Base-by-base conservation (phyloP, 2,113 vertebrate genomes). In the Ovis canadensis region DNA sequence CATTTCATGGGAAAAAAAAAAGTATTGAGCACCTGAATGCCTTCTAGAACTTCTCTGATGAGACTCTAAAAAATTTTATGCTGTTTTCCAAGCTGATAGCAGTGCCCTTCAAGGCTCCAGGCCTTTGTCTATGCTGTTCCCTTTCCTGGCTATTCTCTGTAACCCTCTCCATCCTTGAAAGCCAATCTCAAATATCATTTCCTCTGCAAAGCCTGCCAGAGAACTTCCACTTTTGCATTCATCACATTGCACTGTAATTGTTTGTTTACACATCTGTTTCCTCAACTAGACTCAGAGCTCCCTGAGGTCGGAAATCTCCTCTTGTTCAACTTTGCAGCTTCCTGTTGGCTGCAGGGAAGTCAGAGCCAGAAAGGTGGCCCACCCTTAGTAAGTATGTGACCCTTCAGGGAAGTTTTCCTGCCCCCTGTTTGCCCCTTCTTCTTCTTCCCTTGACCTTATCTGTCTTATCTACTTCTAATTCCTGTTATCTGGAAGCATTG, bases 261-360 rank as follows among this genome's bases (percentile, higher is more conserved):
- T 98, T 98, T 98, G 97, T 98, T 98, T 98, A 98, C 96, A 97
- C 98, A 98, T 97, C 97, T 98, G 98, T 98, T 98, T 98, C 98
- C 97, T 98, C 82, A 88, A 80, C 86, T 90, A 48, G 88, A 83
- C 81, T 91, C 96, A 48, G 91, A 67, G 93, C 86, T 94, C 96
- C 87, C 94, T 71, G 82, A 97, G 97, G 97, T 95, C 93, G 52
- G 98, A 98, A 98, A 94, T 96, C 89, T 97, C 88, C 90, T 95
- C 97, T 98, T 98, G 86, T 97, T 97, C 97, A 97, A 97, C 94
- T 97, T 84, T 91, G 91, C 55, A 74, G 77, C 93, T 98, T 98
- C 98, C 98, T 98, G 96, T 91, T 80, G 92, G 88, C 82, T 83
- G 54, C 11, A 48, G 88, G 91, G 67, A 88, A 82, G 96, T 92